phyloP scores from a whole-genome alignment of 2,888 invertebrate genomes.

The Drosophila setosimentum region DNA sequence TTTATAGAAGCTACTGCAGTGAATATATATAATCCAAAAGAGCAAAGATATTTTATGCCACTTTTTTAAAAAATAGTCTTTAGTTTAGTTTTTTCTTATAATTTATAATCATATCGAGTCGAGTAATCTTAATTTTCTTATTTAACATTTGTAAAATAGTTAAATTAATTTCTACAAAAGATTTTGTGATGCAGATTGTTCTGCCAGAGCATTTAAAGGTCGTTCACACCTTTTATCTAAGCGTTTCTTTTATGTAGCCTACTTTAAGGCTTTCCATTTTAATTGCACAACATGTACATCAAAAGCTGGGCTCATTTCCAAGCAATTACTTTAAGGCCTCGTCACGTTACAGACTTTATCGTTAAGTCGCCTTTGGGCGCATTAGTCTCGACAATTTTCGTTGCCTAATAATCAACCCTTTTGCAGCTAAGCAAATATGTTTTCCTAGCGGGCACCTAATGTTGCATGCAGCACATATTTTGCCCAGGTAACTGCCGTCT shows the following conservation, averaged over 20 bases:
- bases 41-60: background rate
- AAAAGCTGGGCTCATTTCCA: constrained; percentile 62
- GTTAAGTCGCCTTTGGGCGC: constrained; percentile 68
- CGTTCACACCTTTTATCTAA: background rate
- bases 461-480: constrained; percentile 48
- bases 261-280: constrained; percentile 32
- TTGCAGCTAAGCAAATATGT: constrained; percentile 61
- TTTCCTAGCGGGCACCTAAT: constrained; percentile 33
- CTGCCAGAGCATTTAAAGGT: constrained; percentile 1
- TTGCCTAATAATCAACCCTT: constrained; percentile 66
- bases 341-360: constrained; percentile 46
- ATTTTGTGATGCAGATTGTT: background rate
- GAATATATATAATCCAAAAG: background rate
- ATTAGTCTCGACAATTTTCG: constrained; percentile 59
- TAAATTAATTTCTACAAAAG: background rate
- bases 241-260: background rate
- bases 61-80: background rate
- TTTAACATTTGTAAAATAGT: background rate
- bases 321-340: constrained; percentile 62
- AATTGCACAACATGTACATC: constrained; percentile 52
- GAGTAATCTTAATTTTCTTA: background rate
- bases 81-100: background rate
- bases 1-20: background rate
- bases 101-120: background rate
- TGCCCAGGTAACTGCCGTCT: constrained; percentile 32